Evolutionary conservation across 2,113 vertebrate genomes (phyloP).

Genomic region (Meles meles): DNA sequence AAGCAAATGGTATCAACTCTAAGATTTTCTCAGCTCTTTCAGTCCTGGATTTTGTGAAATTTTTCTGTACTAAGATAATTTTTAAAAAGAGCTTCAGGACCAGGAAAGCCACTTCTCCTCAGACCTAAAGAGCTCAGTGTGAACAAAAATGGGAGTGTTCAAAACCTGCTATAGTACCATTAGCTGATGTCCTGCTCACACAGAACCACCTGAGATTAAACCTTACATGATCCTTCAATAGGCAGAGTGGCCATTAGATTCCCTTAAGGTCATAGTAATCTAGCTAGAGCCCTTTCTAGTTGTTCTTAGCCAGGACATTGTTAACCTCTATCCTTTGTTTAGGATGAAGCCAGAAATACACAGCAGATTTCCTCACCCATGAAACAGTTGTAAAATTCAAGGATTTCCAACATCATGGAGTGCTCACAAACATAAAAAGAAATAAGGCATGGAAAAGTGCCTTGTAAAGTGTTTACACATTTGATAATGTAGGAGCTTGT

Average conservation of each 20-base stretch:
- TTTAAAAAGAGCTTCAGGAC: background rate
- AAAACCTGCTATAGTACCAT: background rate
- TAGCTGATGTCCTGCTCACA: background rate
- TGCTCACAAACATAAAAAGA: background rate
- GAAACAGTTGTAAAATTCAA: background rate
- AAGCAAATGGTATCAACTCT: background rate
- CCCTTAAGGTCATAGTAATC: background rate
- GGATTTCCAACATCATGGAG: background rate
- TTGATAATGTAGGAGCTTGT: background rate
- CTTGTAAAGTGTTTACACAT: too few species aligned
- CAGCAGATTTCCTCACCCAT: background rate
- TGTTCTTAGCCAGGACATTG: background rate
- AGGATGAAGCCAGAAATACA: background rate
- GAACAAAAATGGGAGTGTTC: background rate
- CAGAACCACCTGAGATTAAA: background rate
- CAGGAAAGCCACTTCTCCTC: background rate
- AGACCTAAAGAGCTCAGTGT: background rate
- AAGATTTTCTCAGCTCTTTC: background rate
- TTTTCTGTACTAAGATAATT: background rate
- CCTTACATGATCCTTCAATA: background rate
- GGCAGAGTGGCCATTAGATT: background rate
- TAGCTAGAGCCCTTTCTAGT: background rate
- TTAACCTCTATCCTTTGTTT: background rate
- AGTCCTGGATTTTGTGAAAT: background rate
- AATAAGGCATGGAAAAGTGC: background rate